A percentile compares a stretch with the other conserved stretches of the same genome.
Evolutionary conservation across 2,797 vertebrate genomes (phyloP).

Genomic region (Micropoecilia bifurca): DNA sequence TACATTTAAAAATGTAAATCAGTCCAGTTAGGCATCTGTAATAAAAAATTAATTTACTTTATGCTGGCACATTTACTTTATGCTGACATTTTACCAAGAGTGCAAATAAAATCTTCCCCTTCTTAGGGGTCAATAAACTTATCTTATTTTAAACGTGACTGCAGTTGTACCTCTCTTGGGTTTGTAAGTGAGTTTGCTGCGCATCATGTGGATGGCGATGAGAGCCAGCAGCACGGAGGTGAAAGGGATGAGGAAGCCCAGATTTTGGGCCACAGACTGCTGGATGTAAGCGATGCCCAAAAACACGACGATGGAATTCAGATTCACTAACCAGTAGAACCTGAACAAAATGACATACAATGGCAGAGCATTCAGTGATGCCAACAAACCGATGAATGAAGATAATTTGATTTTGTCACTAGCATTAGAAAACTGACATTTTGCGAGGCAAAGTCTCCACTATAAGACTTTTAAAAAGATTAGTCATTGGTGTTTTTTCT

Average conservation of each 20-base stretch:
- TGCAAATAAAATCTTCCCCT: background rate
- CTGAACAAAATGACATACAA: constrained; percentile 64
- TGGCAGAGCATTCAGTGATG: background rate
- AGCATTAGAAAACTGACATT: background rate
- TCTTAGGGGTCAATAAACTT: too few species aligned
- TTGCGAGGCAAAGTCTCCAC: background rate
- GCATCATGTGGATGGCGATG: constrained; percentile 89
- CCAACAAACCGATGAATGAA: background rate
- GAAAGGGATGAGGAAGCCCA: constrained; percentile 91
- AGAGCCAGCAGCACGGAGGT: constrained; percentile 88
- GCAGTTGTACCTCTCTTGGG: constrained; percentile 86
- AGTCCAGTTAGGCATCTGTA: background rate
- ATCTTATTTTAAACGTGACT: background rate
- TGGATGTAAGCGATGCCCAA: constrained; percentile 93
- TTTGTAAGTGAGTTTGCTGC: constrained; percentile 87
- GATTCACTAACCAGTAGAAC: constrained; percentile 92
- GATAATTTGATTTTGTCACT: background rate
- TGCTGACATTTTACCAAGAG: background rate
- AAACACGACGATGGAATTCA: constrained; percentile 90
- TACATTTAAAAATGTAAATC: background rate
- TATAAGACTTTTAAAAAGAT: background rate
- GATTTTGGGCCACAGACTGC: constrained; percentile 86
- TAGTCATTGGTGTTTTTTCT: background rate
- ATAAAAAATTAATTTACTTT: background rate
- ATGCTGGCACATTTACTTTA: background rate